Percentiles rank a stretch among this genome's conserved stretches.
Conservation (phyloP, 2,113 vertebrate species). For the Planiliza haematocheilus region DNA sequence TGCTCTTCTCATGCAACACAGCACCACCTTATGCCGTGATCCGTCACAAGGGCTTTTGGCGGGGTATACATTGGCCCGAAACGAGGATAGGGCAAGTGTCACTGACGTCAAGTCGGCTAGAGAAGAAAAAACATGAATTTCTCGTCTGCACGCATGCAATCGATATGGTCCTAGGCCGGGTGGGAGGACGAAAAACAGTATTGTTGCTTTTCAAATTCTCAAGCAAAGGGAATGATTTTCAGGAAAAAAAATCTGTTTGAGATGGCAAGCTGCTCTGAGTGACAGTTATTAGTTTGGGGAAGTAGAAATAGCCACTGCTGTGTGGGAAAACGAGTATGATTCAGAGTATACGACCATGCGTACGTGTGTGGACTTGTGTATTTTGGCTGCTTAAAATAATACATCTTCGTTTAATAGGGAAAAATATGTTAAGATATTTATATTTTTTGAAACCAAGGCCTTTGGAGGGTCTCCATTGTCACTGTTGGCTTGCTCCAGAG, state of each 20-base stretch:
- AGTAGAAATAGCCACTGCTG: constrained; percentile 62
- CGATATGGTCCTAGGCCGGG: constrained; percentile 36
- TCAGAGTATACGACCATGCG: constrained; percentile 44
- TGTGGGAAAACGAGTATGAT: constrained; percentile 70
- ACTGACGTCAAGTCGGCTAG: constrained; percentile 70
- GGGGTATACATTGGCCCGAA: constrained; percentile 50
- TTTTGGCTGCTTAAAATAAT: constrained; percentile 72
- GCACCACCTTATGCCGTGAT: constrained; percentile 55
- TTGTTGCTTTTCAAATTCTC: constrained; percentile 43
- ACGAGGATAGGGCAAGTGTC: constrained; percentile 63
- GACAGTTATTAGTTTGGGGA: constrained; percentile 62
- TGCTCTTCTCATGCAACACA: constrained; percentile 85
- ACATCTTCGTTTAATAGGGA: constrained; percentile 50
- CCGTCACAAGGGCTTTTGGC: constrained; percentile 49
- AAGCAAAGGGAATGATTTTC: constrained; percentile 38
- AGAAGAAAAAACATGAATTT: constrained; percentile 59
- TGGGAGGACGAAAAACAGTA: constrained; percentile 38
- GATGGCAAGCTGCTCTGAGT: constrained; percentile 57
- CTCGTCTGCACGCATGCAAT: constrained; percentile 63
- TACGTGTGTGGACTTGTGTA: constrained; percentile 69
- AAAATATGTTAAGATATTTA: constrained; percentile 72
- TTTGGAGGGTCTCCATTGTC: constrained; percentile 78
- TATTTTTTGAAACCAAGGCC: constrained; percentile 70
- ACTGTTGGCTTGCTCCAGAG: constrained; percentile 73
- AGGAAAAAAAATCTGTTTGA: constrained; percentile 45